These are phyloP conservation scores for Liasis olivaceus DNA, from an alignment of 2,797 vertebrate genomes.

Conservation along the genomic window DNA sequence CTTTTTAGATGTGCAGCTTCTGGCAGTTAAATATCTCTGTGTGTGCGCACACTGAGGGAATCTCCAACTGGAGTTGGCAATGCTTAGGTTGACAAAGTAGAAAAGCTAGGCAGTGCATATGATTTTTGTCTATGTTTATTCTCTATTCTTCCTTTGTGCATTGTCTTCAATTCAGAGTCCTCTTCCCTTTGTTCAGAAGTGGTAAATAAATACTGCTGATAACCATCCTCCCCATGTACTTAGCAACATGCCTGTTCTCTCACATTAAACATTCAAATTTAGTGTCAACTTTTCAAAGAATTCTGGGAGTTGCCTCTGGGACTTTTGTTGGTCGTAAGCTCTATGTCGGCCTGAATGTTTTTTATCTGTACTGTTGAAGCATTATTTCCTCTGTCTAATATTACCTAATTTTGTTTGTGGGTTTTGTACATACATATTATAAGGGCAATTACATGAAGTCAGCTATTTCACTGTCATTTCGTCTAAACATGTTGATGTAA, in stretches of 20 bases:
- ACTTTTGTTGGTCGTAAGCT: background rate
- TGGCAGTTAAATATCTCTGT: background rate
- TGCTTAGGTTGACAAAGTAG: background rate
- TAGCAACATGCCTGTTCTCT: background rate
- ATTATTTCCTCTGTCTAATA: background rate
- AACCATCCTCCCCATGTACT: background rate
- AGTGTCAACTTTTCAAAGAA: background rate
- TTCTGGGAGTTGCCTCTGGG: background rate
- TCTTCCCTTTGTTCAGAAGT: background rate
- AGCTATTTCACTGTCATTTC: background rate
- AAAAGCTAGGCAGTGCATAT: background rate
- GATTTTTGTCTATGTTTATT: background rate
- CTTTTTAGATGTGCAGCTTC: background rate
- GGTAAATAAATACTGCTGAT: background rate
- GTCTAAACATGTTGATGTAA: background rate
- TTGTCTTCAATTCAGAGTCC: background rate
- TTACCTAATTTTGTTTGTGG: background rate
- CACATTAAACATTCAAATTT: background rate
- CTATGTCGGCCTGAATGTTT: background rate
- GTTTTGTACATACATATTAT: background rate
- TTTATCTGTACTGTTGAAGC: background rate
- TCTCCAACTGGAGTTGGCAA: background rate
- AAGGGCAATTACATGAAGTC: background rate
- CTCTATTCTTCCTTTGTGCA: background rate
- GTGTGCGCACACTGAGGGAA: background rate